Base-by-base conservation (phyloP, 2,113 vertebrate genomes). In the Aplodontia rufa region DNA sequence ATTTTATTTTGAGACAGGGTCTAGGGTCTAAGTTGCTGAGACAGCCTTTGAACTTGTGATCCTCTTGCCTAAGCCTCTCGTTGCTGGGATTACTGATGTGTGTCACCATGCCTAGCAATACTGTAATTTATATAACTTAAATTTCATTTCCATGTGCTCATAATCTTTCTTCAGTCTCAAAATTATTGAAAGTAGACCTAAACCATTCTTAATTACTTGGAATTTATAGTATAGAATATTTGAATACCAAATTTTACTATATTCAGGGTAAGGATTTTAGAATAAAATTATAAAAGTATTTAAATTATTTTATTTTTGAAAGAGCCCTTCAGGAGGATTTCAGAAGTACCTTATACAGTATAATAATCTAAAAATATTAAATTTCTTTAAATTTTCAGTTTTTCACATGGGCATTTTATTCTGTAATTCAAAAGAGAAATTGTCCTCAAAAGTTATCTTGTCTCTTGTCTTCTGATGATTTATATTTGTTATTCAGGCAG, bases 241-340 rank as follows among this genome's bases (percentile, higher is more conserved):
- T 90, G 79, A 95, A 74, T 88, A 47, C 45, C 81, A 30, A 82
- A 89, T 82, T 53, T 40, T 53, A 86, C 62, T 71, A n/a, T 75
- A n/a, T 91, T 68, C 37, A 78, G 51, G 47, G 28, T 91, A 83
- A 93, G 37, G 84, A 83, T 80, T 93, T 96, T 81, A 94, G 55
- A 94, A 69, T 93, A 90, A 35, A 47, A 64, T 75, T 91, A 94
- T 14, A 47, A 87, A 91, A 78, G 16, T 35, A 22, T 90, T 89
- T 75, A 60, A 64, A 93, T 75, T 58, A 69, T n/a, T 88, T 89
- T 69, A 64, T 90, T 76, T 96, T 91, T 90, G 40, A 96, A 86
- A 82, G 60, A 82, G n/a, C 40, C 22, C 12, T 66, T 88, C 80
- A 86, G 42, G 53, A 75, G 22, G 12, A 2, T 64, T 74, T 93